A percentile compares a stretch with the other conserved stretches of the same genome.
Conservation (phyloP, 2,888 invertebrate genomes). For the Orthosia gothica region DNA sequence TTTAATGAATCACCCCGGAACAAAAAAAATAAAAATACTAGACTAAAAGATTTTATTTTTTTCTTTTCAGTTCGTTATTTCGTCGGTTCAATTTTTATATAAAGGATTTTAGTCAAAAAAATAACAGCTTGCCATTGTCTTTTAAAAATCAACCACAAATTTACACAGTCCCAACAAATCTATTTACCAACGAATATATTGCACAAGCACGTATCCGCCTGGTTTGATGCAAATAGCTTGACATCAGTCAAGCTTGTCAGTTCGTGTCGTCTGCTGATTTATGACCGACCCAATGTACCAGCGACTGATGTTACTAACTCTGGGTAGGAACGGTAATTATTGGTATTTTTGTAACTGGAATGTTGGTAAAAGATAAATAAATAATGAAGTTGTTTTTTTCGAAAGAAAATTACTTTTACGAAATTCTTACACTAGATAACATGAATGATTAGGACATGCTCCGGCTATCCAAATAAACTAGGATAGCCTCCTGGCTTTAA, state of each 20-base stretch:
- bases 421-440: no score
- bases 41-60: no score
- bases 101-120: background rate
- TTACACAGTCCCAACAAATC: conserved; percentile 20
- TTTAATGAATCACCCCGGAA: no score
- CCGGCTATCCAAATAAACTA: no score
- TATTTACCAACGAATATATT: conserved; percentile 48
- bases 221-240: conserved; percentile 64
- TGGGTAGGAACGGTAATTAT: conserved; percentile 29
- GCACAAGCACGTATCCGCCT: conserved; percentile 56
- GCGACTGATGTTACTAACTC: conserved; percentile 15
- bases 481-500: no score
- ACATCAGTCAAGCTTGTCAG: conserved; percentile 59
- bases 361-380: background rate
- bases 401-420: no score
- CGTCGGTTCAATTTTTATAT: no score
- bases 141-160: conserved; percentile 15
- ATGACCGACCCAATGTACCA: conserved; percentile 34
- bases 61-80: no score
- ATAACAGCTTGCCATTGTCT: background rate
- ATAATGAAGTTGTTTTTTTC: background rate
- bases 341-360: conserved; percentile 16
- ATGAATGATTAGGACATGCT: no score
- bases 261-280: conserved; percentile 55
- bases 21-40: no score